Evolutionary conservation across 2,113 vertebrate species (phyloP), one percentile per base, ranked within the genome.

Genomic region (Cyprinodon brontotheroides): DNA sequence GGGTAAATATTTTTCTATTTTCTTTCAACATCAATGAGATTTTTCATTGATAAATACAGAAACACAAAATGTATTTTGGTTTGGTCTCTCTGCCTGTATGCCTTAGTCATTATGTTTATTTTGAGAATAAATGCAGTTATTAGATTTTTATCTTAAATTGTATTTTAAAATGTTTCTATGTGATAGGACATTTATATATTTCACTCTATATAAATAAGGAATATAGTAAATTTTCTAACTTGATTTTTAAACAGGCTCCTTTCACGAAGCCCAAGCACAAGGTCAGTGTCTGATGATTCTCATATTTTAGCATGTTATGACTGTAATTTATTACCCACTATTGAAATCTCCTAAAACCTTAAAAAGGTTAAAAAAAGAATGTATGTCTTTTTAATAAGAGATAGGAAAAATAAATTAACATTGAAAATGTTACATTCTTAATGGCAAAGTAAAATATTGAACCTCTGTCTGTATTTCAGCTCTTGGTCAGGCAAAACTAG

Each of bases 241-340:
- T 63, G 0, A 48, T 39, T 10, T 61, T 70, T 13, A 15, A 36
- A 69, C 61, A 85, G 84, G 2, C 73, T 73, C 41, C 15, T 74
- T 64, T 73, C 12, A 29, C 0, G 13, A 70, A 1, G 63, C 62
- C 64, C 50, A 70, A 39, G 4, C 2, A 37, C 48, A 76, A 84
- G 88, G 83, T 89, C 80, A 75, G 82, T 71, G 7, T 71, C 0
- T 77, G 43, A 60, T 41, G 1, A 15, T 4, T 40, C n/a, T 0
- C 15, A 6, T 73, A 60, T 45, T 0, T 17, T 17, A 11, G 3
- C 45, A 9, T 39, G 29, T 40, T 0, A 43, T 0, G 20, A 53
- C 17, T n/a, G n/a, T n/a, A n/a, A n/a, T n/a, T n/a, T n/a, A n/a
- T n/a, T n/a, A n/a, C n/a, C n/a, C n/a, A n/a, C n/a, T 53, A 9